A percentile compares a stretch with the other conserved stretches of the same genome.
Evolutionary conservation across 2,888 invertebrate genomes (phyloP).

Genomic region (Ochropleura plecta): DNA sequence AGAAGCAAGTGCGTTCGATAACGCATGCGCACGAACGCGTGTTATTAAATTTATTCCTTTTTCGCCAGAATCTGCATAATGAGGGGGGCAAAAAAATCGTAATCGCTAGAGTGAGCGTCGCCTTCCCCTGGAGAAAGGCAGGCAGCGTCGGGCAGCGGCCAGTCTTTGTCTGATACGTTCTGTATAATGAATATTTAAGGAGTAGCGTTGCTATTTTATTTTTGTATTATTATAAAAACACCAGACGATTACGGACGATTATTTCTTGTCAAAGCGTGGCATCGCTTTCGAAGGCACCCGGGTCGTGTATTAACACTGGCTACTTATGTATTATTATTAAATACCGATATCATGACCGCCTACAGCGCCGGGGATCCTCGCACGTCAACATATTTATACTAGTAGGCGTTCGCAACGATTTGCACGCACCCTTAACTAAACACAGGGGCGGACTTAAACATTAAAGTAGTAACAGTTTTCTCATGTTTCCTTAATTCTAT

Average conservation of each 20-base stretch:
- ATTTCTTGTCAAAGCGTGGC: slow-evolving; percentile 82
- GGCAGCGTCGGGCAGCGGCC: slow-evolving; percentile 79
- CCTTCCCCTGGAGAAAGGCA: slow-evolving; percentile 86
- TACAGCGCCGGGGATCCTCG: slow-evolving; percentile 73
- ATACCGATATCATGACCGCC: slow-evolving; percentile 77
- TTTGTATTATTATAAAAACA: slow-evolving; percentile 80
- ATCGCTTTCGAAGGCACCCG: slow-evolving; percentile 68
- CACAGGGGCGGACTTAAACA: slow-evolving; percentile 49
- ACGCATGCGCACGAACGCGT: slow-evolving; percentile 89
- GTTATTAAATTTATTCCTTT: slow-evolving; percentile 91
- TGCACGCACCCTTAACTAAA: slow-evolving; percentile 61
- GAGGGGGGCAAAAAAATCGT: slow-evolving; percentile 88
- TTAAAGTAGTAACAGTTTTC: neutral
- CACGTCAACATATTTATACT: slow-evolving; percentile 67
- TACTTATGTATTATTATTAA: slow-evolving; percentile 73
- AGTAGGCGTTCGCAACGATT: slow-evolving; percentile 49
- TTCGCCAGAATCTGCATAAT: slow-evolving; percentile 90
- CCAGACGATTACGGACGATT: slow-evolving; percentile 80
- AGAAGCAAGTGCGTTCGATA: slow-evolving; percentile 90
- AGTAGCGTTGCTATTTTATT: slow-evolving; percentile 75
- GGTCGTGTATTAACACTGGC: slow-evolving; percentile 62
- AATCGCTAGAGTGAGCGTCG: slow-evolving; percentile 88
- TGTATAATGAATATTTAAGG: slow-evolving; percentile 85
- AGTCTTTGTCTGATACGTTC: slow-evolving; percentile 79
- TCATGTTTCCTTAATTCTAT: neutral